phyloP scores from a whole-genome alignment of 1,140 invertebrate species.

The Hyphantria cunea region DNA sequence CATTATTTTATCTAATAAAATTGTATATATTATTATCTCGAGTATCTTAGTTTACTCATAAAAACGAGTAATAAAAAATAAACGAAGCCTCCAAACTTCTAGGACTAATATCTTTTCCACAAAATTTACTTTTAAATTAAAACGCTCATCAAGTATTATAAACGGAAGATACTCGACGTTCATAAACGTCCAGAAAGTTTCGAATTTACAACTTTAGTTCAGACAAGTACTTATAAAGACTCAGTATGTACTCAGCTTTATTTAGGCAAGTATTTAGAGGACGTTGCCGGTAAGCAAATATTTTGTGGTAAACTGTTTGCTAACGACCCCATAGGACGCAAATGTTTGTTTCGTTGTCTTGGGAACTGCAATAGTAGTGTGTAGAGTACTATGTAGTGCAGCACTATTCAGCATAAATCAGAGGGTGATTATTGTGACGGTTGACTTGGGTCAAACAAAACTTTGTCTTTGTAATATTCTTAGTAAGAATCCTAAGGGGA shows the following conservation, averaged over 20 bases:
- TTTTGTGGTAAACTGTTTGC: background rate
- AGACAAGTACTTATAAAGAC: slow-evolving; percentile 34
- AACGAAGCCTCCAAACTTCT: background rate
- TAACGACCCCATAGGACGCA: too few relatives aligned
- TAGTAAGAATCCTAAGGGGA: slow-evolving; percentile 43
- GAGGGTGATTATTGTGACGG: too few relatives aligned
- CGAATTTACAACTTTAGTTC: slow-evolving; percentile 35
- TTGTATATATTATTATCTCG: too few relatives aligned
- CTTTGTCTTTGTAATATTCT: slow-evolving; percentile 7
- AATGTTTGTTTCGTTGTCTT: too few relatives aligned
- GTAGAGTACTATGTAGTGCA: too few relatives aligned
- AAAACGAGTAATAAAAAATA: too few relatives aligned
- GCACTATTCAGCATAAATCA: too few relatives aligned
- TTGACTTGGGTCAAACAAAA: background rate
- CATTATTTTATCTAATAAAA: too few relatives aligned
- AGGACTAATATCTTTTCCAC: background rate
- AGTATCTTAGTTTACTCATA: too few relatives aligned
- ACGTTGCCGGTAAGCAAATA: slow-evolving; percentile 1
- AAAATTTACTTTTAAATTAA: slow-evolving; percentile 22
- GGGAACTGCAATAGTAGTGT: too few relatives aligned
- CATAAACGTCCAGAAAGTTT: slow-evolving; percentile 28
- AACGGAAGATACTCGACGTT: slow-evolving; percentile 11
- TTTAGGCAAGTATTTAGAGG: slow-evolving; percentile 49
- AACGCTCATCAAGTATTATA: slow-evolving; percentile 22
- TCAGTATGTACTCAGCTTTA: slow-evolving; percentile 48